These are phyloP conservation scores for Prionailurus viverrinus DNA, from an alignment of 2,113 vertebrate genomes.

Conservation along the genomic window DNA sequence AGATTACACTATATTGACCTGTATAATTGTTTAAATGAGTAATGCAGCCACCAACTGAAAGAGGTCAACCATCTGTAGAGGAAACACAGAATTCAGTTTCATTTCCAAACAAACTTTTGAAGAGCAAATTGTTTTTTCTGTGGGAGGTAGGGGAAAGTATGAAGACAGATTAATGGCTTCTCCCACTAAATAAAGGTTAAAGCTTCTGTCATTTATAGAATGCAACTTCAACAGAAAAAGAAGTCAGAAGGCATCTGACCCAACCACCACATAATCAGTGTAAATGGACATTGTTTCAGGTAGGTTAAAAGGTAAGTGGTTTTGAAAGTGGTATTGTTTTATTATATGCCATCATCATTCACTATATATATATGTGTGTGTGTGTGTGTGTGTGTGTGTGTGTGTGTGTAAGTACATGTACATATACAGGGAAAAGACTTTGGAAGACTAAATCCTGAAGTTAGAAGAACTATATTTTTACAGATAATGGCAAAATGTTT, in stretches of 20 bases:
- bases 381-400: conserved; percentile 38
- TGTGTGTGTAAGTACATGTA: conserved; percentile 20
- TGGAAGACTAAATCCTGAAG: conserved; percentile 55
- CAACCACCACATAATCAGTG: conserved; percentile 81
- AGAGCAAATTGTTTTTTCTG: conserved; percentile 87
- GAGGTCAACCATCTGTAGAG: conserved; percentile 93
- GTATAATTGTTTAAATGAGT: conserved; percentile 92
- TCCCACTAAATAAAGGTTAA: conserved; percentile 86
- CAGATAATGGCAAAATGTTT: conserved; percentile 51
- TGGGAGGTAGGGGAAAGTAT: conserved; percentile 89
- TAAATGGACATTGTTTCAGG: not conserved
- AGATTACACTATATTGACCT: conserved; percentile 91
- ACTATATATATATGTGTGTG: conserved; percentile 49
- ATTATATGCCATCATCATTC: conserved; percentile 58
- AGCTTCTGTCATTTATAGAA: conserved; percentile 86
- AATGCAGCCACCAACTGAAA: conserved; percentile 91
- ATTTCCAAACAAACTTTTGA: conserved; percentile 92
- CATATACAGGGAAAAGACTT: conserved; percentile 23
- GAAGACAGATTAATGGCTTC: conserved; percentile 89
- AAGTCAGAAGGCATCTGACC: conserved; percentile 81
- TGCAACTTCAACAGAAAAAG: conserved; percentile 84
- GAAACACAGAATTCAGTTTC: conserved; percentile 92
- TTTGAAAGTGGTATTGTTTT: conserved; percentile 50
- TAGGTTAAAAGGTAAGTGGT: conserved; percentile 63
- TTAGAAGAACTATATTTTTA: conserved; percentile 57